Evolutionary conservation across 2,797 vertebrate genomes (phyloP).

Genomic region (Alcedo atthis): DNA sequence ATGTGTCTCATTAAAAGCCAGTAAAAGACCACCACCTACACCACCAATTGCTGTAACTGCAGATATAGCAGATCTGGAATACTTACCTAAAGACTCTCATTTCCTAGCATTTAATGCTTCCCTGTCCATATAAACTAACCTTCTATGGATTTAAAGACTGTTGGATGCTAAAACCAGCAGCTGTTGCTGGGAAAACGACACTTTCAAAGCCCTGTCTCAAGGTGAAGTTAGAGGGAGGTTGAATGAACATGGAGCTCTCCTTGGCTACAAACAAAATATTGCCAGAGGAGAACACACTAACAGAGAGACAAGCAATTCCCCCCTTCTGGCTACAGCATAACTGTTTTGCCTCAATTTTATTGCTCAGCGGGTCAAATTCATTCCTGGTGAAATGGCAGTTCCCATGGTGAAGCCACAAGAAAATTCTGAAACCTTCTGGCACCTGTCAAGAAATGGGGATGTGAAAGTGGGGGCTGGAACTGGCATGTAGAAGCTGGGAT

Average conservation of each 20-base stretch:
- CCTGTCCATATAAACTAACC: slow-evolving; percentile 56
- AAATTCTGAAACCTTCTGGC: slow-evolving; percentile 66
- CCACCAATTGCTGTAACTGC: slow-evolving; percentile 54
- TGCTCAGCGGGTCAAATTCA: slow-evolving; percentile 61
- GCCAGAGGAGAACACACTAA: slow-evolving; percentile 4
- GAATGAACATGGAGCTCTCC: slow-evolving; percentile 9
- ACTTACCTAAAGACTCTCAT: slow-evolving; percentile 71
- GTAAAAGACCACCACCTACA: slow-evolving; percentile 70
- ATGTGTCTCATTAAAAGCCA: slow-evolving; percentile 71
- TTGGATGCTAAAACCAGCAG: slow-evolving; percentile 60
- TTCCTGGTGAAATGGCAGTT: slow-evolving; percentile 63
- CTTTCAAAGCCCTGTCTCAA: slow-evolving; percentile 49
- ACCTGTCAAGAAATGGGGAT: slow-evolving; percentile 66
- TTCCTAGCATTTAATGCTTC: slow-evolving; percentile 73
- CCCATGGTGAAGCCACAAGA: slow-evolving; percentile 46
- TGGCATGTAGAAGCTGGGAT: slow-evolving; percentile 62
- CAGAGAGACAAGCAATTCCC: slow-evolving; percentile 19
- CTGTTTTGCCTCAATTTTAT: slow-evolving; percentile 48
- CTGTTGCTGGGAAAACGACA: slow-evolving; percentile 50
- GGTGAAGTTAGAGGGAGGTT: slow-evolving; percentile 44
- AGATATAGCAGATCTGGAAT: slow-evolving; percentile 69
- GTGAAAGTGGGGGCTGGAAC: slow-evolving; percentile 66
- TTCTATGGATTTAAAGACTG: slow-evolving; percentile 67
- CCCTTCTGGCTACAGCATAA: not conserved
- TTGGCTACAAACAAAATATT: not conserved